phyloP scores from a whole-genome alignment of 2,113 vertebrate species.

The Riparia riparia region DNA sequence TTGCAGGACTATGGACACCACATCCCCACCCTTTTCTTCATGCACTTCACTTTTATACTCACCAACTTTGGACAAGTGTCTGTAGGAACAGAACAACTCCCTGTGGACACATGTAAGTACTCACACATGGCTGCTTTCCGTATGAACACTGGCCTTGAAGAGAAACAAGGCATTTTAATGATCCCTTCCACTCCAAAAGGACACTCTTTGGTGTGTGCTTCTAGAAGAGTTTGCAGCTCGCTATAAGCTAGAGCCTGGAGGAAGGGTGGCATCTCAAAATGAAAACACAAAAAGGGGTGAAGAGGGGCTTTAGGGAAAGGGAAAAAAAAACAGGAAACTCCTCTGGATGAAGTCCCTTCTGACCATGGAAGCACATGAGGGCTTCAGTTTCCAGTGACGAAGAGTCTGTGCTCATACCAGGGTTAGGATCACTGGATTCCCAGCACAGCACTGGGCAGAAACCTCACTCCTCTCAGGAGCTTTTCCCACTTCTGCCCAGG shows the following conservation, averaged over 20 bases:
- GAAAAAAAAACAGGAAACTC: neutral
- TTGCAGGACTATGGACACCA: slow-evolving; percentile 70
- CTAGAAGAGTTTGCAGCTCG: neutral
- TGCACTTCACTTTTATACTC: slow-evolving; percentile 75
- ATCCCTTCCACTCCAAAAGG: neutral
- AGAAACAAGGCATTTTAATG: neutral
- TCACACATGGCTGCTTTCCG: neutral
- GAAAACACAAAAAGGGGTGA: neutral
- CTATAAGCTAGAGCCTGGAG: neutral
- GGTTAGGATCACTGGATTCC: neutral
- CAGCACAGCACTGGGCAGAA: neutral
- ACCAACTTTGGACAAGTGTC: slow-evolving; percentile 81
- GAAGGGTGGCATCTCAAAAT: rapidly evolving
- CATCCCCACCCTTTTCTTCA: slow-evolving; percentile 41
- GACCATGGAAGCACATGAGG: neutral
- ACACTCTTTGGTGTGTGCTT: neutral
- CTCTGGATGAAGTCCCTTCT: neutral
- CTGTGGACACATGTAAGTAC: neutral
- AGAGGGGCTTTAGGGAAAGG: neutral
- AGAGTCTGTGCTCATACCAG: neutral
- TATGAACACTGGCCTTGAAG: neutral
- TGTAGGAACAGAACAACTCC: slow-evolving; percentile 3
- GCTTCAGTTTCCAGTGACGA: neutral
- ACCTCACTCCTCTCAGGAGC: neutral
- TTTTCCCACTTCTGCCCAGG: neutral